phyloP scores from a whole-genome alignment of 2,113 vertebrate genomes.

The Hemichromis elongatus region DNA sequence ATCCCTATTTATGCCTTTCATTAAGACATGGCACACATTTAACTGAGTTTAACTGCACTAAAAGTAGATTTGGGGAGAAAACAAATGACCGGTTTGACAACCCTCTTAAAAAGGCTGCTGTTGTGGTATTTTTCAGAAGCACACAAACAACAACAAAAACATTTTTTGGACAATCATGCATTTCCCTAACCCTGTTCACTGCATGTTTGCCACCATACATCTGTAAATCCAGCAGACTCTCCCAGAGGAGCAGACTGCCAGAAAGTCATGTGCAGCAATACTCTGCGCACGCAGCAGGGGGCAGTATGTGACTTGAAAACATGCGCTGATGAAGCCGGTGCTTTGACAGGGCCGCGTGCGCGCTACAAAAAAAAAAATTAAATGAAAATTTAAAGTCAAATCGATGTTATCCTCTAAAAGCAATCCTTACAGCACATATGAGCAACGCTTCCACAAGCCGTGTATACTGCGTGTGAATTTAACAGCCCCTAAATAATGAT shows the following conservation, averaged over 20 bases:
- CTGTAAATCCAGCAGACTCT: constrained; percentile 24
- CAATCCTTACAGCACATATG: constrained; percentile 59
- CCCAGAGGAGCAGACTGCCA: constrained; percentile 26
- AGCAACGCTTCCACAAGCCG: constrained; percentile 27
- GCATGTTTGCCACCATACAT: constrained; percentile 16
- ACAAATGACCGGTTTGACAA: neutral
- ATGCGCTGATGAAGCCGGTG: neutral
- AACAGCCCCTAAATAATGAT: constrained; percentile 33
- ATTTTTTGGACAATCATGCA: constrained; percentile 17
- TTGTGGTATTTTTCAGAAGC: neutral
- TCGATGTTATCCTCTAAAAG: constrained; percentile 60
- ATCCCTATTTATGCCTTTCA: neutral
- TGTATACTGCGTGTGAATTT: constrained; percentile 3
- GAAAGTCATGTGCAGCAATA: constrained; percentile 28
- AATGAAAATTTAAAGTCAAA: constrained; percentile 61
- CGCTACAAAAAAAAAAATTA: constrained; percentile 14
- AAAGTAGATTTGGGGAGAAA: neutral
- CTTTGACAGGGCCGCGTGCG: constrained; percentile 1
- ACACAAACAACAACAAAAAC: neutral
- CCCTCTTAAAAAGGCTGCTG: neutral
- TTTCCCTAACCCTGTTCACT: constrained; percentile 11
- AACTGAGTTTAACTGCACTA: neutral
- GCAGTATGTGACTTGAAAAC: constrained; percentile 76
- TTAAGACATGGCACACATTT: neutral
- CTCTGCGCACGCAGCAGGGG: constrained; percentile 64